A percentile compares a stretch with the other conserved stretches of the same genome.
Conservation (phyloP, 1,140 invertebrate genomes). For the Rhopalosiphum maidis region DNA sequence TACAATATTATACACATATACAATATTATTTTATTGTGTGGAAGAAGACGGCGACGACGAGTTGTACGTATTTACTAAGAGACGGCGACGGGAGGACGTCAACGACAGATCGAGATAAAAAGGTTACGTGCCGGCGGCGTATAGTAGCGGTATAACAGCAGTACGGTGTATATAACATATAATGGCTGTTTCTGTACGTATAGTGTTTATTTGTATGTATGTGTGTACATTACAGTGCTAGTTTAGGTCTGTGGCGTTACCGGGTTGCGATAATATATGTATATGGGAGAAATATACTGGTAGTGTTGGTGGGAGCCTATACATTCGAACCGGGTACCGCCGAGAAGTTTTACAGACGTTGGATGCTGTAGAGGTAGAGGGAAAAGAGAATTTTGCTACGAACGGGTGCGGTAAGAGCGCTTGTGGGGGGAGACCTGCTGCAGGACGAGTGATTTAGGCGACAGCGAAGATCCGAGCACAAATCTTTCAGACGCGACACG, state of each 20-base stretch:
- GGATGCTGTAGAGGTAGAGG: background rate
- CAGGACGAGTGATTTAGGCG: constrained; percentile 52
- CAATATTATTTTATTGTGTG: background rate
- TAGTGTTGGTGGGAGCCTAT: background rate
- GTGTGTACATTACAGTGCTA: background rate
- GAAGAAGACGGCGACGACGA: background rate
- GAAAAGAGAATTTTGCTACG: background rate
- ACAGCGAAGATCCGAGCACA: constrained; percentile 55
- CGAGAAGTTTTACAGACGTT: background rate
- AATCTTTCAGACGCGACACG: constrained; percentile 50
- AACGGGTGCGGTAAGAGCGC: background rate
- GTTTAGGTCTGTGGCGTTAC: background rate
- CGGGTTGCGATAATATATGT: background rate
- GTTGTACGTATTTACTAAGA: background rate
- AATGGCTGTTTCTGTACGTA: background rate
- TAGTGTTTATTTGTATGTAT: background rate
- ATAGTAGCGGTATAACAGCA: background rate
- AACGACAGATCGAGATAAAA: constrained; percentile 46
- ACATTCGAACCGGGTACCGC: background rate
- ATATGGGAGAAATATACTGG: background rate
- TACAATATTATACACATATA: background rate
- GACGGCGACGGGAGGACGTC: constrained; percentile 36
- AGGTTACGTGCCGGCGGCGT: background rate
- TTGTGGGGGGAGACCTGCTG: background rate
- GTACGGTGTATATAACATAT: background rate